Conservation (phyloP, 2,113 vertebrate species). For the Tupaia chinensis region DNA sequence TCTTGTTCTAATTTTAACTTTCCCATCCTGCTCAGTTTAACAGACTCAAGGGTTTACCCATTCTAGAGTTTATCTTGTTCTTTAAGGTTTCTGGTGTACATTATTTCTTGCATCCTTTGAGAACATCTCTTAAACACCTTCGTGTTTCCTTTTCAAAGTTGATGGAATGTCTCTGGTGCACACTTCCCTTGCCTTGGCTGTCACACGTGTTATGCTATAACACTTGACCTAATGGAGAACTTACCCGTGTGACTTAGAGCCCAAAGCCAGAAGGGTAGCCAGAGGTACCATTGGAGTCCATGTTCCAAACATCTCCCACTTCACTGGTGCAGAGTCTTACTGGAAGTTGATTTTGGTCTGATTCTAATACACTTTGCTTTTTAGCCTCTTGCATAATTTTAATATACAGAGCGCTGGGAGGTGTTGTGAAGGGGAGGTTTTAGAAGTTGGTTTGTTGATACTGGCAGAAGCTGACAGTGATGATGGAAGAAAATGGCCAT, state of each 20-base stretch:
- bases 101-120: background rate
- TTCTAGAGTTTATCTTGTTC: background rate
- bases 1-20: conserved; percentile 7
- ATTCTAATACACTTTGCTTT: conserved; percentile 24
- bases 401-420: background rate
- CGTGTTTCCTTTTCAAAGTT: conserved; percentile 1
- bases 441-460: background rate
- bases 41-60: background rate
- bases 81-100: conserved; percentile 8
- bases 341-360: background rate
- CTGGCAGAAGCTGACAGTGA: background rate
- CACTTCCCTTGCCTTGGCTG: background rate
- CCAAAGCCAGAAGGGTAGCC: background rate
- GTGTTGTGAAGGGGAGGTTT: background rate
- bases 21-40: background rate
- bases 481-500: background rate
- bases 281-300: background rate
- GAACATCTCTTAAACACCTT: background rate
- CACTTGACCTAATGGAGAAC: background rate
- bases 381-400: conserved; percentile 1
- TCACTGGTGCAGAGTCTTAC: background rate
- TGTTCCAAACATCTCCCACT: background rate
- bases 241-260: background rate
- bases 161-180: background rate
- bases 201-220: background rate